Base-by-base conservation (phyloP, 2,797 vertebrate species). In the Peromyscus eremicus region DNA sequence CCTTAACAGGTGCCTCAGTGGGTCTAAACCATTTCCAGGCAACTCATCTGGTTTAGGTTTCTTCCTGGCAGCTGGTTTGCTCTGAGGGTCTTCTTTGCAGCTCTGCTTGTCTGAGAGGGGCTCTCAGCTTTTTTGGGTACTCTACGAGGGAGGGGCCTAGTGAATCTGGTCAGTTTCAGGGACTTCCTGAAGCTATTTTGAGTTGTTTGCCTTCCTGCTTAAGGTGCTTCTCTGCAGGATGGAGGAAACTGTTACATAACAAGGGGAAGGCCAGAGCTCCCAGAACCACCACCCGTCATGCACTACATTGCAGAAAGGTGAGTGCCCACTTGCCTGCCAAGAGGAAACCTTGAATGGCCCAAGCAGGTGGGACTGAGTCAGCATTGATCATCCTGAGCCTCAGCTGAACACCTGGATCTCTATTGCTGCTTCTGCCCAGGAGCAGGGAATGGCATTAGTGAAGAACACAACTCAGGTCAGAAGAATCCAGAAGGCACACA, bases 381-480 rank as follows among this genome's bases (percentile, higher is more conserved):
- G n/a, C 43, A 66, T 1, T 3, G 76, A 77, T 19, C n/a, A 25
- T 1, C 8, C n/a, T 2, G 27, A 62, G 37, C 21, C 49, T 40
- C 66, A 37, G 3, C 23, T 25, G 60, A 40, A 73, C 82, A 40
- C 77, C 34, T 16, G 49, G 68, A 37, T 11, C 60, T 71, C 3
- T 7, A 4, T 25, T 27, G 13, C 16, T 11, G 0, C 21, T 40
- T 68, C 80, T 21, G 0, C 13, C 19, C 10, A 8, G 71, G 40
- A 52, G 46, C 90, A n/a, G 43, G 29, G 80, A 46, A 62, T 1
- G 0, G 11, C 12, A 11, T 57, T 11, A 13, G 6, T 5, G 62
- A n/a, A 27, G 11, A 6, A 4, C 16, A 8, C 5, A n/a, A 27
- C n/a, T 6, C n/a, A 21, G 1, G 29, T 23, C 14, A 0, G 64